Base-by-base conservation (phyloP, 2,888 invertebrate genomes). In the Macaria liturata region DNA sequence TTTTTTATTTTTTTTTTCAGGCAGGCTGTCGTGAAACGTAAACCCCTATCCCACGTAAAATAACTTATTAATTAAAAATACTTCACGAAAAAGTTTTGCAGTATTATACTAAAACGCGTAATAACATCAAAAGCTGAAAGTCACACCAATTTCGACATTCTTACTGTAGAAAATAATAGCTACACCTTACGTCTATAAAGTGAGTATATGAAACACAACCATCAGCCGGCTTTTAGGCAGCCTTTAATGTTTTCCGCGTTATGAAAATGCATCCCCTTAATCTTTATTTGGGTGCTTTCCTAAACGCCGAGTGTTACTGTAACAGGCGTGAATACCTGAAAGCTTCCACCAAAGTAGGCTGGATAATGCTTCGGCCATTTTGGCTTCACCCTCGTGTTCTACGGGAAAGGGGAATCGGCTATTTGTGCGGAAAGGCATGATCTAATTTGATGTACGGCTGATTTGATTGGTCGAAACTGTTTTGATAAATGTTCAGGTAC, bases 331-430 rank as follows among this genome's bases (percentile, higher is more conserved):
- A 82, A 81, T 80, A 73, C 79, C 83, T 80, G 75, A 88, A 87
- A 90, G 89, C 88, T 88, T 87, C 78, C 71, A 61, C 70, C 73
- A 75, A 84, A 85, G 86, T 84, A 83, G 83, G 78, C 80, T 76
- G 76, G 71, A 80, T 88, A 90, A 91, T 90, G 88, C 86, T 85
- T 80, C 78, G 83, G 81, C 84, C 88, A 90, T 90, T 89, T 89
- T 81, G 81, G 84, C 81, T 81, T 75, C 78, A 66, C 69, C 69
- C 72, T 74, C 74, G 67, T 65, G 66, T 64, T 71, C 73, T 69
- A 70, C 66, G 62, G 74, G 74, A 76, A 74, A 78, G 73, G 78
- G 83, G 84, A 85, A 86, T 83, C 83, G 80, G 9, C 9, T 50
- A 51, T 9, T 49, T 8, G 9, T 32, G 3, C 31, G n/a, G 9